Percentiles rank a stretch among this genome's conserved stretches.
Evolutionary conservation across 92 coral and sea anemone genomes (phyloP).

Genomic region (Blastomussa wellsi): DNA sequence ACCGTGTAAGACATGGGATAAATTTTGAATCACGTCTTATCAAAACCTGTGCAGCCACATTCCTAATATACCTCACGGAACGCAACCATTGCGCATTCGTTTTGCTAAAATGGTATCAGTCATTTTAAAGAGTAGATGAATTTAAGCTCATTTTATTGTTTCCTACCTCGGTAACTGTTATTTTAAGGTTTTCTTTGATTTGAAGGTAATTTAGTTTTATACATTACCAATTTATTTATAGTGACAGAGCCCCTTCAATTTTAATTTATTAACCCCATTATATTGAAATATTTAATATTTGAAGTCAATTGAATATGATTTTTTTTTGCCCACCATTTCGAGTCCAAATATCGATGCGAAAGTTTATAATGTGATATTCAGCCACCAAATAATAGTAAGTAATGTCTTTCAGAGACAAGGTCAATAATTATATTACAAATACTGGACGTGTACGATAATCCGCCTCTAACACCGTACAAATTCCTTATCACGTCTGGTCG

Average conservation of each 20-base stretch:
- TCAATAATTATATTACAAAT: neutral
- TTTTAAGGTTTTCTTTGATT: no score
- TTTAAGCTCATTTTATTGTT: neutral
- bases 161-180: no score
- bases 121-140: neutral
- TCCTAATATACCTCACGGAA: neutral
- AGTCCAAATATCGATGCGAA: no score
- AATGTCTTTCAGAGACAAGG: neutral
- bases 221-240: no score
- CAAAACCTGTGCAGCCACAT: neutral
- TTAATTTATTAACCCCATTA: no score
- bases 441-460: neutral
- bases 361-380: no score
- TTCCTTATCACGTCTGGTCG: slow-evolving; percentile 14
- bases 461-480: neutral
- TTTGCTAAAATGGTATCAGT: neutral
- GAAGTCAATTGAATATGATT: no score
- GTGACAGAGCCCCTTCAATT: no score
- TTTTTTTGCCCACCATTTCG: no score
- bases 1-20: neutral
- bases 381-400: no score
- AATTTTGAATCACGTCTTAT: neutral
- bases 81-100: neutral
- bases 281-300: no score
- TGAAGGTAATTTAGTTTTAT: no score